Evolutionary conservation across 2,888 invertebrate genomes (phyloP).

Genomic region (Eulithis testata): DNA sequence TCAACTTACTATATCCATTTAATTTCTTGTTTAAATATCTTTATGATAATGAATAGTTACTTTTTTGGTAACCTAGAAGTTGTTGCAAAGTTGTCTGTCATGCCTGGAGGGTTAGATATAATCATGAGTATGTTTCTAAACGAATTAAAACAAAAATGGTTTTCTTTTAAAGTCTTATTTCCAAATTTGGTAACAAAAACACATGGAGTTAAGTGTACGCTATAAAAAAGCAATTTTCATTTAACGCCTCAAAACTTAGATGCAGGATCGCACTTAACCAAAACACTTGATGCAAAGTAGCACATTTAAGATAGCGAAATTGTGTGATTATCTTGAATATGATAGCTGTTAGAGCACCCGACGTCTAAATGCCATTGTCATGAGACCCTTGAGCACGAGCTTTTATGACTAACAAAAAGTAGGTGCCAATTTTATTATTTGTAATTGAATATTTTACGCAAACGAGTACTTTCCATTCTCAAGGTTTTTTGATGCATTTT

Average conservation of each 20-base stretch:
- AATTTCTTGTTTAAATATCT: no score
- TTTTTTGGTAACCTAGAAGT: no score
- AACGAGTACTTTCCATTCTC: no score
- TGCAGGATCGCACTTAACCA: constrained; percentile 31
- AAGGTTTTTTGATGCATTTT: no score
- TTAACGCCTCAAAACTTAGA: constrained; percentile 33
- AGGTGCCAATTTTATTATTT: constrained; percentile 11
- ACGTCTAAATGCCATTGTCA: constrained; percentile 37
- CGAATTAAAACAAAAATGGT: no score
- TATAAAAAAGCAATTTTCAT: constrained; percentile 34
- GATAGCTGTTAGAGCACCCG: constrained; percentile 36
- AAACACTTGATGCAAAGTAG: constrained; percentile 38
- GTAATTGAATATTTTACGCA: constrained; percentile 15
- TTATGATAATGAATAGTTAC: no score
- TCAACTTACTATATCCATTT: no score
- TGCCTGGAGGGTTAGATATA: no score
- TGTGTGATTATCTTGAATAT: constrained; percentile 41
- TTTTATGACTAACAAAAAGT: constrained; percentile 20
- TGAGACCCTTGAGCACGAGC: constrained; percentile 30
- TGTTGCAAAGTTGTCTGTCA: no score
- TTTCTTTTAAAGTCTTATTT: not conserved
- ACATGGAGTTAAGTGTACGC: constrained; percentile 16
- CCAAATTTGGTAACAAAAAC: constrained; percentile 18
- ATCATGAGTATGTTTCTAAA: no score
- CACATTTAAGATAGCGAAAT: constrained; percentile 41